Conservation (phyloP, 2,888 invertebrate genomes). For the Brenthis daphne region DNA sequence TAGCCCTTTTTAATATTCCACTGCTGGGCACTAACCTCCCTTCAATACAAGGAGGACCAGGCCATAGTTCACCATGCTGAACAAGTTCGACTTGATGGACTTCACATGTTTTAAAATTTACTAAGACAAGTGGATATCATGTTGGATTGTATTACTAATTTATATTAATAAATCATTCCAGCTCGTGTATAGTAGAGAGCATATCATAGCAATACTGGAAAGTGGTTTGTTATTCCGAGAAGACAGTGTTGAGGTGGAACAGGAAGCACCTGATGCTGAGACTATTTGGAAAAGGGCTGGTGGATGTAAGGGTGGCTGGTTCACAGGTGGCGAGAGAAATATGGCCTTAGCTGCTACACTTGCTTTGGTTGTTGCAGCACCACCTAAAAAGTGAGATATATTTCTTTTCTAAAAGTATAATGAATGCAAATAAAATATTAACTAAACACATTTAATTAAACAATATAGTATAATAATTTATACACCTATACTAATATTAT, state of each 20-base stretch:
- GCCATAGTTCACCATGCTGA: too few species aligned
- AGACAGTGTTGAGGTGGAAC: constrained; percentile 69
- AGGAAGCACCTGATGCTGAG: constrained; percentile 57
- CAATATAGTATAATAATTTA: neutral
- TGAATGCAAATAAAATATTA: too few species aligned
- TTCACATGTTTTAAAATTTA: too few species aligned
- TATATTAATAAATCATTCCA: constrained; percentile 43
- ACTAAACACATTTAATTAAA: too few species aligned
- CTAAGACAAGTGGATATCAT: too few species aligned
- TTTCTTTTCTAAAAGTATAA: too few species aligned
- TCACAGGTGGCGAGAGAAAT: constrained; percentile 60
- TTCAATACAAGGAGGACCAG: too few species aligned
- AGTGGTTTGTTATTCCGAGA: constrained; percentile 73
- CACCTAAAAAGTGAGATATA: constrained; percentile 56
- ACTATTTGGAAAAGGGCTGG: constrained; percentile 57
- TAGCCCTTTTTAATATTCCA: too few species aligned
- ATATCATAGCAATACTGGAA: constrained; percentile 66
- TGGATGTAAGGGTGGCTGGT: constrained; percentile 56
- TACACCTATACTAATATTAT: too few species aligned
- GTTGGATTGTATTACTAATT: neutral
- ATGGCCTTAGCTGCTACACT: constrained; percentile 41
- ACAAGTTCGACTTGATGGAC: too few species aligned
- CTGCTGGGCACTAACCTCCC: too few species aligned
- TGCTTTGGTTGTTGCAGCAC: constrained; percentile 50
- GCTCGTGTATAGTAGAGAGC: constrained; percentile 59